A percentile compares a stretch with the other conserved stretches of the same genome.
Evolutionary conservation across 2,888 invertebrate species (phyloP).

Genomic region (Meiosimyza platycephala): DNA sequence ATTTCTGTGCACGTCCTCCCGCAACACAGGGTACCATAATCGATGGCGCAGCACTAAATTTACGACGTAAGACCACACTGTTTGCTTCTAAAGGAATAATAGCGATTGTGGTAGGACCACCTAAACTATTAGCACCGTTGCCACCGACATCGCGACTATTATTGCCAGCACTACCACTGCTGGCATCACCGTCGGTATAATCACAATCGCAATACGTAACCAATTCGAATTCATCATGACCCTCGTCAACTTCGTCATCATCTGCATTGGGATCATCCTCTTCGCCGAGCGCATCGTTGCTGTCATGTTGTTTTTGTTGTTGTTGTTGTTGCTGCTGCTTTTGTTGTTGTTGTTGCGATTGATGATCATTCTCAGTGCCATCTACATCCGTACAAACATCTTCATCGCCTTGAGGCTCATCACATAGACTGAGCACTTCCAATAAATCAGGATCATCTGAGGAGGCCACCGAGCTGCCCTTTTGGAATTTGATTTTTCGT

Average conservation of each 20-base stretch:
- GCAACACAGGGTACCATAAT: slow-evolving; percentile 52
- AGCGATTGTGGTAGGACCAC: slow-evolving; percentile 36
- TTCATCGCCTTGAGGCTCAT: slow-evolving; percentile 57
- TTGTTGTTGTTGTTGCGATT: slow-evolving; percentile 39
- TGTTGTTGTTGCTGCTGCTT: slow-evolving; percentile 37
- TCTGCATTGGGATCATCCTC: slow-evolving; percentile 46
- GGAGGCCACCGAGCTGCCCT: slow-evolving; percentile 62
- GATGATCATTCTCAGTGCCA: slow-evolving; percentile 44
- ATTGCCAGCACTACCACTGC: slow-evolving; percentile 49
- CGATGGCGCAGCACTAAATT: slow-evolving; percentile 59
- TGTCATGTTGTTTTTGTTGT: slow-evolving; percentile 33
- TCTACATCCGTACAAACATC: slow-evolving; percentile 52
- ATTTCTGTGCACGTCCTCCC: slow-evolving; percentile 53
- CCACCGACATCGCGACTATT: slow-evolving; percentile 39
- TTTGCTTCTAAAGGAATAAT: slow-evolving; percentile 18
- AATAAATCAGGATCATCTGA: slow-evolving; percentile 66
- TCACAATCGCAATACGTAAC: slow-evolving; percentile 60
- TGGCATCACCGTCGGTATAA: slow-evolving; percentile 60
- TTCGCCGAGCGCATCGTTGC: slow-evolving; percentile 40
- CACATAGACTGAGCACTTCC: slow-evolving; percentile 65
- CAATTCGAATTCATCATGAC: slow-evolving; percentile 61
- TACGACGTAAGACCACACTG: slow-evolving; percentile 62
- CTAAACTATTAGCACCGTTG: slow-evolving; percentile 50
- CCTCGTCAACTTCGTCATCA: slow-evolving; percentile 56
- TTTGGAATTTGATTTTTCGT: slow-evolving; percentile 64